These are phyloP conservation scores for Rhyacophila evoluta DNA, from an alignment of 2,888 invertebrate species.

Conservation along the genomic window DNA sequence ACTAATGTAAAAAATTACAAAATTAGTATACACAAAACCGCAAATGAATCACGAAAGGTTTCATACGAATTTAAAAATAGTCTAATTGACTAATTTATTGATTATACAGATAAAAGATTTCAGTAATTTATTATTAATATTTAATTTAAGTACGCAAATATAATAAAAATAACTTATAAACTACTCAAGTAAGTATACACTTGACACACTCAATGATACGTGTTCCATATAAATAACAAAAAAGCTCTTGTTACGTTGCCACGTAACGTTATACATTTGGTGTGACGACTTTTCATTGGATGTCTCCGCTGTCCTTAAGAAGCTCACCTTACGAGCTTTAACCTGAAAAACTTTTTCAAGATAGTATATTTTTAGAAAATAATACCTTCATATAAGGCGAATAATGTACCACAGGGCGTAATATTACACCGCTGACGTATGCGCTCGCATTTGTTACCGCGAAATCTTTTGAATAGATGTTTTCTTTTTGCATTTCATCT, in stretches of 20 bases:
- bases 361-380: conserved; percentile 5
- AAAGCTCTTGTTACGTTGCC: not conserved
- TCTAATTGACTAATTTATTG: too few relatives aligned
- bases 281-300: conserved; percentile 10
- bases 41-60: too few relatives aligned
- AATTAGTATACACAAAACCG: too few relatives aligned
- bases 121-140: too few relatives aligned
- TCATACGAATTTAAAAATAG: too few relatives aligned
- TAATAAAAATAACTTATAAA: too few relatives aligned
- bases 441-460: not conserved
- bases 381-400: not conserved
- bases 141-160: too few relatives aligned
- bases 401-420: conserved; percentile 2
- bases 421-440: conserved; percentile 19
- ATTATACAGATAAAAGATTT: too few relatives aligned
- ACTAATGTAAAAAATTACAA: too few relatives aligned
- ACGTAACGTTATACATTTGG: not conserved
- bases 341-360: not conserved
- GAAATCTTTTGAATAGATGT: conserved; percentile 3
- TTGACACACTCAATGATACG: not conserved
- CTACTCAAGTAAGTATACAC: not conserved
- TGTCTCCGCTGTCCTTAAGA: not conserved
- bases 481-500: conserved; percentile 18
- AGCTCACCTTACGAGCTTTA: conserved; percentile 5
- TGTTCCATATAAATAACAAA: not conserved